Evolutionary conservation across 2,113 vertebrate species (phyloP), one percentile per base, ranked within the genome.

Genomic region (Atherinomorus stipes): DNA sequence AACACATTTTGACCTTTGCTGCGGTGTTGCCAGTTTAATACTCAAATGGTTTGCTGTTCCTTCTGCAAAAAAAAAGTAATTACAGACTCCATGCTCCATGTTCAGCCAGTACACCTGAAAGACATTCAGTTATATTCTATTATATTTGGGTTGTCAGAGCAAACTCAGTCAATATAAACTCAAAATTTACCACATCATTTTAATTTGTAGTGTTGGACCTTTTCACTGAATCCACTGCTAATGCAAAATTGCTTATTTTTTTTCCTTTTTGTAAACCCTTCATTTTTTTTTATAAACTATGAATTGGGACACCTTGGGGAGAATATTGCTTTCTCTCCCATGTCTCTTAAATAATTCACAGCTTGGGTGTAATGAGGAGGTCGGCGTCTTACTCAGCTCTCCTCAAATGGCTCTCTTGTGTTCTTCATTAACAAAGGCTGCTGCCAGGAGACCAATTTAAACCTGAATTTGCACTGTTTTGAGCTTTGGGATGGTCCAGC

Each of bases 381-480:
- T 26, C 56, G 16, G 19, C 37, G 61, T 68, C 62, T 68, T 60
- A 50, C 53, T 71, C 65, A 42, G 54, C n/a, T 38, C 37, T 62
- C 49, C 26, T 72, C 31, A 0, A 38, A 69, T 0, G 47, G 54
- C 54, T 79, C 84, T 63, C 50, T 69, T 57, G 86, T 66, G 73
- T 71, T 62, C 44, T 66, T 60, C 56, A 54, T 65, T 25, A 70
- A 57, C 76, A 78, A 80, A 72, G 59, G 61, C 77, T 58, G 59
- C 74, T 71, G 74, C 50, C 70, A 67, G 42, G 56, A 76, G 66
- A 68, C 53, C 54, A 2, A 69, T 70, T 65, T 54, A 57, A 81
- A 42, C 65, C 28, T 28, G 64, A 73, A 61, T 61, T 15, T 53
- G 62, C 28, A 13, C 60, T n/a, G 40, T 34, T 61, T 62, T 11